A percentile compares a stretch with the other conserved stretches of the same genome.
These are phyloP conservation scores for Siderastrea radians DNA, from an alignment of 92 coral and sea anemone genomes.

Conservation along the genomic window DNA sequence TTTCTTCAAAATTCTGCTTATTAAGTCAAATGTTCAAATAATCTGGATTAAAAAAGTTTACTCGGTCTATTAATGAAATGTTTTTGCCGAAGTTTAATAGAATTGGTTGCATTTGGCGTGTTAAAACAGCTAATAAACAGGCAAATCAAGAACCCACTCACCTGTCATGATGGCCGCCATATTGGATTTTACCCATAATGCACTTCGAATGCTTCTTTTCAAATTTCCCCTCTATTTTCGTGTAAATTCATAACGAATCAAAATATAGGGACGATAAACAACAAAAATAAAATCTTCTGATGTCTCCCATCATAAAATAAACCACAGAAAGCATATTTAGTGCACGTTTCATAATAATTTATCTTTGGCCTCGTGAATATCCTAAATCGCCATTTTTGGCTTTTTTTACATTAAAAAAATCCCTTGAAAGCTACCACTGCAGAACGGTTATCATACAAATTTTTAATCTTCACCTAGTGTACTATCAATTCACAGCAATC, in stretches of 20 bases:
- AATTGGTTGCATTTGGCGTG: background rate
- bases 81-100: background rate
- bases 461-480: too few species aligned
- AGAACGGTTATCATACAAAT: too few species aligned
- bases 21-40: constrained; percentile 8
- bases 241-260: background rate
- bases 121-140: constrained; percentile 1
- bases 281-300: background rate
- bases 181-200: constrained; percentile 55
- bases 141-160: constrained; percentile 30
- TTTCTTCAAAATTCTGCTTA: too few species aligned
- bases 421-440: too few species aligned
- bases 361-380: background rate
- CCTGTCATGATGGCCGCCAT: constrained; percentile 57
- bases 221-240: background rate
- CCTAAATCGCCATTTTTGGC: background rate
- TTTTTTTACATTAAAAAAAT: background rate
- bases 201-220: constrained; percentile 20
- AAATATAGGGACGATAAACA: constrained; percentile 22
- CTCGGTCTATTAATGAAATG: background rate
- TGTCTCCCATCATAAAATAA: constrained; percentile 21
- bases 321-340: constrained; percentile 20
- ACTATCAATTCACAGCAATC: too few species aligned
- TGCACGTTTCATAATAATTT: background rate
- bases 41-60: background rate